Conservation (phyloP, 2,797 vertebrate species). For the Sandelia bainsii region DNA sequence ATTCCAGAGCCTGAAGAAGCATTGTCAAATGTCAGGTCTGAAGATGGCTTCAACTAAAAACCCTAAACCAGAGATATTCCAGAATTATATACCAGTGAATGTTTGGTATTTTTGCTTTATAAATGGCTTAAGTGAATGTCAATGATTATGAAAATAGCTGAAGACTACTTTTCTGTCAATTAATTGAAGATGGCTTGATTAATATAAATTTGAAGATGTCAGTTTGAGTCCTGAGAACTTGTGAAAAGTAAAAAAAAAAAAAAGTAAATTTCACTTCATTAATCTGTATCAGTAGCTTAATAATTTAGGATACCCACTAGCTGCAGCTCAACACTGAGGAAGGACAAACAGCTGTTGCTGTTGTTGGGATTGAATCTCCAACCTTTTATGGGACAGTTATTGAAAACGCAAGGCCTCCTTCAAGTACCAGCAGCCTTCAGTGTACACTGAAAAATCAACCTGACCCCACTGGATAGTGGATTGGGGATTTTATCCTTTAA, state of each 20-base stretch:
- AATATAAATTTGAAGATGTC: not conserved
- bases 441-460: not conserved
- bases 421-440: not conserved
- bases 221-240: not conserved
- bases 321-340: not conserved
- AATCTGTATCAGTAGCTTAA: too few species aligned
- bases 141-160: too few species aligned
- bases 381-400: not conserved
- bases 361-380: constrained; percentile 20
- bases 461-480: not conserved
- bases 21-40: not conserved
- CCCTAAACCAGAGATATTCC: not conserved
- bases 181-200: not conserved
- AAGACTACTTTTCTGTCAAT: not conserved
- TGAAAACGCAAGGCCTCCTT: not conserved
- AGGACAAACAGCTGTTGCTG: constrained; percentile 4
- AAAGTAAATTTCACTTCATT: not conserved
- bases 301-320: not conserved
- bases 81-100: not conserved
- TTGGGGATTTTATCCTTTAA: not conserved
- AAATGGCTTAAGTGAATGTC: not conserved
- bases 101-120: not conserved
- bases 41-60: not conserved
- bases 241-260: too few species aligned
- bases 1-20: not conserved